A percentile compares a stretch with the other conserved stretches of the same genome.
Conservation (phyloP, 2,113 vertebrate genomes). For the Phyllostomus hastatus region DNA sequence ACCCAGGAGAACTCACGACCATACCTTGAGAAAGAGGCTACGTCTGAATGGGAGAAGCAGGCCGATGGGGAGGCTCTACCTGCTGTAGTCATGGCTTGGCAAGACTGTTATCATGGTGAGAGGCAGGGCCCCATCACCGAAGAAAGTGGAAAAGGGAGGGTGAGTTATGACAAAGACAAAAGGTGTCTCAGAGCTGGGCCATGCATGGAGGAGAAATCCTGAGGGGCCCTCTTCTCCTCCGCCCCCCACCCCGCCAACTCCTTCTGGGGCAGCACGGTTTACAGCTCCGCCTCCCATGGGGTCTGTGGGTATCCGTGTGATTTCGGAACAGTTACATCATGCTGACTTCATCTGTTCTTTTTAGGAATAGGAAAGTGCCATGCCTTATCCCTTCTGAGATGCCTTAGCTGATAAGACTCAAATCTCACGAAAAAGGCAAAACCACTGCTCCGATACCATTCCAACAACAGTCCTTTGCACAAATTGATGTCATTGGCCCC, state of each 20-base stretch:
- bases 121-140: not conserved
- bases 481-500: not conserved
- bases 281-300: not conserved
- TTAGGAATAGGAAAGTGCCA: not conserved
- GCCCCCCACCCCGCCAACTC: fast-evolving
- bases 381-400: not conserved
- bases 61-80: too few relatives aligned
- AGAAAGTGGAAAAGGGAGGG: not conserved
- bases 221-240: too few relatives aligned
- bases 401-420: not conserved
- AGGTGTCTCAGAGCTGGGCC: not conserved
- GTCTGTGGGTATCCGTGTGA: not conserved
- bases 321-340: not conserved
- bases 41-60: not conserved
- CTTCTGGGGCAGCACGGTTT: not conserved
- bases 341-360: not conserved
- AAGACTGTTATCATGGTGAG: not conserved
- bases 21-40: not conserved
- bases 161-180: not conserved
- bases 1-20: not conserved
- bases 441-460: not conserved
- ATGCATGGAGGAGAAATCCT: not conserved
- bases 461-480: not conserved
- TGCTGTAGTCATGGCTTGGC: fast-evolving
- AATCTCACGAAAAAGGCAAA: not conserved